A percentile compares a stretch with the other conserved stretches of the same genome.
Conservation (phyloP, 2,797 vertebrate genomes). For the Falco concolor region DNA sequence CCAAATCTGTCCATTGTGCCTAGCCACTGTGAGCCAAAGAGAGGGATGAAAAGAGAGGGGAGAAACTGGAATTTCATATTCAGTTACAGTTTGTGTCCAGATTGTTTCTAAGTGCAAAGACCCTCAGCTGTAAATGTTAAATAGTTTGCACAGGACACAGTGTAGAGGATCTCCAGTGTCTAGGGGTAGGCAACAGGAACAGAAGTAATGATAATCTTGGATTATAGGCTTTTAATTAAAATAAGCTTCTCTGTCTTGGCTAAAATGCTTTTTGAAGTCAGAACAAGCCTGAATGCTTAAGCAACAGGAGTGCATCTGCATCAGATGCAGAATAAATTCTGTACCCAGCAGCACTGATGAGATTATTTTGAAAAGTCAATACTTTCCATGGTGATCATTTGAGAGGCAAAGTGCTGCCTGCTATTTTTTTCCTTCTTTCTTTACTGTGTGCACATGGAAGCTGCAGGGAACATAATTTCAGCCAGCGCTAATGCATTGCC, state of each 20-base stretch:
- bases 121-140: background rate
- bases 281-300: background rate
- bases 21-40: background rate
- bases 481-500: background rate
- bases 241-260: background rate
- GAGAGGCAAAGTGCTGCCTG: background rate
- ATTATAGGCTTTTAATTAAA: background rate
- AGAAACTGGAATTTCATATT: background rate
- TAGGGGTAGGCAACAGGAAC: background rate
- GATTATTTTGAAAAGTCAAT: background rate
- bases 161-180: background rate
- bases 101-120: background rate
- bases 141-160: background rate
- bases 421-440: background rate
- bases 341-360: background rate
- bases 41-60: background rate
- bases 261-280: background rate
- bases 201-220: background rate
- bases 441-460: background rate
- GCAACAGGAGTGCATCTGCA: background rate
- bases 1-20: background rate
- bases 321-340: background rate
- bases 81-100: background rate
- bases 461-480: background rate
- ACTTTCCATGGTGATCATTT: background rate